Percentiles rank a stretch among this genome's conserved stretches.
Conservation (phyloP, 2,113 vertebrate species). For the Melospiza melodia region DNA sequence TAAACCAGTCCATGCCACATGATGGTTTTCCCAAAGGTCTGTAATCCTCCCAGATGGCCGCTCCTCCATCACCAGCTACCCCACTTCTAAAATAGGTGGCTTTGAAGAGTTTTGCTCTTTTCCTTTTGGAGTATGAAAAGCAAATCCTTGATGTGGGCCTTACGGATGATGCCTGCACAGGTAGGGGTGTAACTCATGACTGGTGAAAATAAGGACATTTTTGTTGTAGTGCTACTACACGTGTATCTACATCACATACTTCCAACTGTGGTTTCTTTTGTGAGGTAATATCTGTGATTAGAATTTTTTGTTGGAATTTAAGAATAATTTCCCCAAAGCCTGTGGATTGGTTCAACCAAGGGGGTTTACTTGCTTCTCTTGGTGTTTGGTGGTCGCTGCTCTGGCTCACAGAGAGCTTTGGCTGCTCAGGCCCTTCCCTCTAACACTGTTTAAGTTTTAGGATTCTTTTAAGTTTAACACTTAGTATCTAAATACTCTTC, state of each 20-base stretch:
- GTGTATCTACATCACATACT: fast-evolving
- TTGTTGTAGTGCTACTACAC: not conserved
- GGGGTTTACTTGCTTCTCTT: not conserved
- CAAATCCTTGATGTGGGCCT: not conserved
- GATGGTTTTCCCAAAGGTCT: not conserved
- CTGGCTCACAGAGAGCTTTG: not conserved
- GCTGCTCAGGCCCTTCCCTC: not conserved
- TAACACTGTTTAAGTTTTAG: not conserved
- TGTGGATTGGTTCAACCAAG: not conserved
- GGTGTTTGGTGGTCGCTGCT: not conserved
- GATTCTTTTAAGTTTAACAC: not conserved
- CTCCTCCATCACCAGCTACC: not conserved
- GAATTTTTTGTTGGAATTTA: not conserved
- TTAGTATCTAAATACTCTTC: not conserved
- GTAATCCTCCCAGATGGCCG: not conserved
- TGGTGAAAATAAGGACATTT: not conserved
- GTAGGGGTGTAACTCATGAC: not conserved
- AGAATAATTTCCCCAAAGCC: not conserved
- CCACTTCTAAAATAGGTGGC: not conserved
- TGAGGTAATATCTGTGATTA: not conserved
- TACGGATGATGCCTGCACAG: not conserved
- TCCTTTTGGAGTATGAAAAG: not conserved
- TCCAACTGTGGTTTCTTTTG: not conserved
- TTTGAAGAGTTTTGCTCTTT: not conserved
- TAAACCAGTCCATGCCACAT: not conserved